Conservation (phyloP, 2,113 vertebrate genomes). For the Phalacrocorax carbo region DNA sequence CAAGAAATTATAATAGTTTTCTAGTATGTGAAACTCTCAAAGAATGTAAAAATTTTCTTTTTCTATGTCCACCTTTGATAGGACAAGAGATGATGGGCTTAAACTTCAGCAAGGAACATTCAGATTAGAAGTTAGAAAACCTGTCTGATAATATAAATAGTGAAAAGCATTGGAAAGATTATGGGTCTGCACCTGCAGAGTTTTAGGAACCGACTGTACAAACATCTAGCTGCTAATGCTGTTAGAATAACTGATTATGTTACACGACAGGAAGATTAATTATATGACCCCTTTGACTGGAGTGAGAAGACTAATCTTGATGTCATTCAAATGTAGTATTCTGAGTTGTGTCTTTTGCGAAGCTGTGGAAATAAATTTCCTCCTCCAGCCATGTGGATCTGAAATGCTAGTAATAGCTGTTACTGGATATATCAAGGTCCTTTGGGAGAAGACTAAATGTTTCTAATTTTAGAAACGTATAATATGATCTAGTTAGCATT, state of each 20-base stretch:
- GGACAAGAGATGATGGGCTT: not conserved
- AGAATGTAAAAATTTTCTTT: not conserved
- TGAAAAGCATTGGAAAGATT: not conserved
- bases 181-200: not conserved
- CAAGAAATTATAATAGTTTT: not conserved
- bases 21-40: not conserved
- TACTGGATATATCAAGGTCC: not conserved
- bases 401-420: not conserved
- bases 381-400: accelerated
- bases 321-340: not conserved
- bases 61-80: not conserved
- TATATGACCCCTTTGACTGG: not conserved
- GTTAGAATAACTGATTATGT: not conserved
- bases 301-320: not conserved
- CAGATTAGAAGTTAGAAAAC: not conserved
- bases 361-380: not conserved
- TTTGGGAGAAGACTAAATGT: not conserved
- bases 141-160: not conserved
- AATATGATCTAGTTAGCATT: not conserved
- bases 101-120: not conserved
- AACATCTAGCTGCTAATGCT: not conserved
- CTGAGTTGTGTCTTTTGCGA: not conserved
- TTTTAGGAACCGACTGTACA: not conserved
- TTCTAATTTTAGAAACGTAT: not conserved
- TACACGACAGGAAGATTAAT: not conserved